Base-by-base conservation (phyloP, 1,140 invertebrate genomes). In the Drosophila ficusphila region DNA sequence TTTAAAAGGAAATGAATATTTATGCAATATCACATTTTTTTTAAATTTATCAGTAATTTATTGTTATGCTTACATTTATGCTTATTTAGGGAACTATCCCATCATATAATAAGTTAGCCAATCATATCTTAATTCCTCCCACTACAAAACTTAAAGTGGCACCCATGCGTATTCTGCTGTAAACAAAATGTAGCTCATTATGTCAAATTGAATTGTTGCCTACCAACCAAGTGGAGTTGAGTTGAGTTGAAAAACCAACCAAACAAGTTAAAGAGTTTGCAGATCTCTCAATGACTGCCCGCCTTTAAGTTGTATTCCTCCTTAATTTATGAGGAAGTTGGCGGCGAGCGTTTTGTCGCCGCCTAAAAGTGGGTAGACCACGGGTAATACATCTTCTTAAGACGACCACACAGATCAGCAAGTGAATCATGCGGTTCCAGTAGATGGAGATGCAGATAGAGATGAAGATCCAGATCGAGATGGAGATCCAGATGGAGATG, bases 161-260 rank as follows among this genome's bases (percentile, higher is more conserved):
- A 9, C 7, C 16, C 61, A 42, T 34, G 23, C 21, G 25, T 5
- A 8, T 9, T 12, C 9, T 25, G 25, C 19, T 61, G 51, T 67
- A 25, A 78, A 78, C 81, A 81, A 90, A 90, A 81, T 90, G 78
- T 86, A 57, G 69, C 86, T 90, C 86, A 90, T 90, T 90, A 90
- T 90, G 86, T 86, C 86, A 90, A 90, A 90, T 90, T 90, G 78
- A 86, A 86, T 86, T 86, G 86, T 90, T 82, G 79, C 58, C 34
- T 29, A 52, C 29, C 46, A 29, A 19, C 27, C 19, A 16, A 60
- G n/a, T n/a, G n/a, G n/a, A n/a, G n/a, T n/a, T n/a, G n/a, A n/a
- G n/a, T n/a, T n/a, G n/a, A n/a, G 18, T 11, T 38, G 54, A 64
- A 49, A 69, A 85, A 76, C 65, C 53, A 14, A 68, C 78, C 61